phyloP scores from a whole-genome alignment of 2,113 vertebrate genomes.

The Tetraodon nigroviridis region DNA sequence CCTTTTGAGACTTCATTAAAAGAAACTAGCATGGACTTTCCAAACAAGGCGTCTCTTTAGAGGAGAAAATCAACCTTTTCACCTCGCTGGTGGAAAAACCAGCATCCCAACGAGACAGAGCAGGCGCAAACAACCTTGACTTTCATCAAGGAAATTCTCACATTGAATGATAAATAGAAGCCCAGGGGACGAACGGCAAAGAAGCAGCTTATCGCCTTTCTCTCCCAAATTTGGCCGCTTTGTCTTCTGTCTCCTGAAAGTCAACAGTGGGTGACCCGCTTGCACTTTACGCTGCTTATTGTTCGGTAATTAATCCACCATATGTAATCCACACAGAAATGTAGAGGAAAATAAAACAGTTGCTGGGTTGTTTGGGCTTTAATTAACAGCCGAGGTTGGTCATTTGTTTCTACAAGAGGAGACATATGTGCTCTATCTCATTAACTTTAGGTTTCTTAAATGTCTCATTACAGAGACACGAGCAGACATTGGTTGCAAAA shows the following conservation, averaged over 20 bases:
- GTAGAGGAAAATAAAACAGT: constrained; percentile 38
- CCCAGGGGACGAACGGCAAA: constrained; percentile 69
- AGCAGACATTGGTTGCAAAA: constrained; percentile 11
- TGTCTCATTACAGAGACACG: constrained; percentile 28
- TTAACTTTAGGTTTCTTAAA: constrained; percentile 28
- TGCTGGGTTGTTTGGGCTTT: constrained; percentile 47
- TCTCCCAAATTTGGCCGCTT: constrained; percentile 69
- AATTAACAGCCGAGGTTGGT: constrained; percentile 54
- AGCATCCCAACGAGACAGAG: constrained; percentile 67
- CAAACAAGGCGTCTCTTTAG: constrained; percentile 63
- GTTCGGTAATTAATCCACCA: constrained; percentile 65
- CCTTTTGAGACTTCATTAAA: constrained; percentile 72
- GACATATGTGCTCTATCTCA: constrained; percentile 42
- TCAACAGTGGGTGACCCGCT: constrained; percentile 65
- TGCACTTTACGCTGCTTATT: constrained; percentile 62
- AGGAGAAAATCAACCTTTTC: constrained; percentile 72
- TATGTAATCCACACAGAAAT: constrained; percentile 58
- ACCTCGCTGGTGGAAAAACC: constrained; percentile 72
- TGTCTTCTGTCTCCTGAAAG: constrained; percentile 64
- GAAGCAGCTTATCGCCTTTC: constrained; percentile 76
- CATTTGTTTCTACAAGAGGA: constrained; percentile 47
- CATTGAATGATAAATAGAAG: constrained; percentile 78
- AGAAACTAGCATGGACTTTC: constrained; percentile 59
- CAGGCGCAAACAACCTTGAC: constrained; percentile 77
- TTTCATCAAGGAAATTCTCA: constrained; percentile 79